Evolutionary conservation across 2,797 vertebrate species (phyloP).

Genomic region (Sphaeramia orbicularis): DNA sequence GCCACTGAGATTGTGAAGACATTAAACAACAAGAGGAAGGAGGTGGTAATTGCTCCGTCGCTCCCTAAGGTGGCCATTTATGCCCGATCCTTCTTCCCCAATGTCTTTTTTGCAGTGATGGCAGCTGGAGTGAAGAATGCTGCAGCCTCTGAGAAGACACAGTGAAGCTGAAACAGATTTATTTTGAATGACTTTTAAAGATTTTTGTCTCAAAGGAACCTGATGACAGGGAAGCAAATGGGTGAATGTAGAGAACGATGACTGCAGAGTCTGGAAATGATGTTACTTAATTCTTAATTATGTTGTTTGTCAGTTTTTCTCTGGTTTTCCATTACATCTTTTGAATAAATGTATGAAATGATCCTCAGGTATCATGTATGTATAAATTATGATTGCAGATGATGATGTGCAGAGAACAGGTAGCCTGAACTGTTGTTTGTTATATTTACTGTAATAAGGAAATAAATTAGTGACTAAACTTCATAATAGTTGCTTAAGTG

Average conservation of each 20-base stretch:
- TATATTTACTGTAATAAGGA: too few relatives aligned
- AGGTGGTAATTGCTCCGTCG: conserved; percentile 91
- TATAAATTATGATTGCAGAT: too few relatives aligned
- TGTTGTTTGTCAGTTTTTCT: background rate
- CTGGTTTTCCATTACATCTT: background rate
- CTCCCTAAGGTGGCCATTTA: conserved; percentile 91
- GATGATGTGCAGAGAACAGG: background rate
- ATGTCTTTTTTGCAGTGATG: conserved; percentile 92
- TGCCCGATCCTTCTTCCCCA: conserved; percentile 89
- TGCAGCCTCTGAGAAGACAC: conserved; percentile 73
- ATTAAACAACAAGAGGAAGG: conserved; percentile 89
- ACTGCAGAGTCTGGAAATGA: background rate
- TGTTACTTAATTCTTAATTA: background rate
- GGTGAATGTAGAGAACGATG: background rate
- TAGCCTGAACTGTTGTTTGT: background rate
- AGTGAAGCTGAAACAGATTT: conserved; percentile 3
- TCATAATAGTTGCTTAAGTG: too few relatives aligned
- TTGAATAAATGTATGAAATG: background rate
- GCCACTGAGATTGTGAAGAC: conserved; percentile 88
- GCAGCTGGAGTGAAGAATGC: conserved; percentile 90
- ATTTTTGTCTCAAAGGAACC: too few relatives aligned
- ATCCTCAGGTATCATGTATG: background rate
- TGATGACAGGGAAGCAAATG: background rate
- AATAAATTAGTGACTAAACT: too few relatives aligned
- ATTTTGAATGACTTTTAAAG: background rate